Evolutionary conservation across 2,797 vertebrate species (phyloP), one percentile per base, ranked within the genome.

Genomic region (Xerus rutilus): DNA sequence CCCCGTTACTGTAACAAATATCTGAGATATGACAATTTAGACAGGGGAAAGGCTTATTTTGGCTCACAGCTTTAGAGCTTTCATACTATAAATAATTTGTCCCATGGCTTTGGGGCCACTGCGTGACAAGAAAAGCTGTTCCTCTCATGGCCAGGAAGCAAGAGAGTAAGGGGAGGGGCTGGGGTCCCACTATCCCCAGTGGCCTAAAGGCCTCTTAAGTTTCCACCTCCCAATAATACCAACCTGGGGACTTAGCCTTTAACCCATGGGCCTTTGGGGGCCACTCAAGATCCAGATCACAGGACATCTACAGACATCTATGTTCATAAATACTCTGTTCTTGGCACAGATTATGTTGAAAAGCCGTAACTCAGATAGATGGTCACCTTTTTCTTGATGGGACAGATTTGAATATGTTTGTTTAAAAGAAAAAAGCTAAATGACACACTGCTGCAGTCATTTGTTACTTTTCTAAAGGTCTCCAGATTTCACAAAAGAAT

Each of bases 401-500:
- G 23, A 85, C 67, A 79, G 45, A 39, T 79, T 59, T 52, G 54
- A 25, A 7, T 39, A 4, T 5, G 4, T 94, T 28, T n/a, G 12
- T 49, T 89, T 83, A 82, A 70, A 54, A 81, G 76, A 47, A 49
- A 62, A 77, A 47, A 86, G 14, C 13, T 78, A 47, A 25, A 45
- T 74, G 28, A 57, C 14, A 52, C 15, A 10, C 3, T 28, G 13
- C 69, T 47, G 25, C 3, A 28, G 28, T 72, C 69, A 45, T 47
- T 89, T 67, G 52, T 86, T 62, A 23, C 21, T 62, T 62, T 62
- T 62, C 3, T 3, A 62, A 62, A 62, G 8, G 9, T 62, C 23
- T 62, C 59, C 59, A 62, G 23, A 62, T 93, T 78, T 94, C n/a
- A 6, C 65, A 67, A 87, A 78, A 86, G 69, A 78, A 95, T 74